Percentiles rank a stretch among this genome's conserved stretches.
Conservation (phyloP, 2,888 invertebrate species). For the Poecilus cupreus region DNA sequence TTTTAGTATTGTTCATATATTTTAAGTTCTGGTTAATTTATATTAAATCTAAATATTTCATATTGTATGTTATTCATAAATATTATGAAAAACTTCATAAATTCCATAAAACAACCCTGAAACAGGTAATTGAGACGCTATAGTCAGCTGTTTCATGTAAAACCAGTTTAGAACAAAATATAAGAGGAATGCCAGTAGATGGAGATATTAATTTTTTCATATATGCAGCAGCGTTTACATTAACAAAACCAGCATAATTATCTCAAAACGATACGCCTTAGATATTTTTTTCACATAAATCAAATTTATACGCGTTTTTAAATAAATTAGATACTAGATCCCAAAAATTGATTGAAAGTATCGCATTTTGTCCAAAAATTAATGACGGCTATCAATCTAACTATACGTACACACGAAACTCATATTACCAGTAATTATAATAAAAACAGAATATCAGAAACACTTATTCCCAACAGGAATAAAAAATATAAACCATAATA, state of each 20-base stretch:
- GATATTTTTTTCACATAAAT: too few relatives aligned
- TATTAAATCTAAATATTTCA: neutral
- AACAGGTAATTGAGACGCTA: conserved; percentile 4
- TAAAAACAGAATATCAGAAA: too few relatives aligned
- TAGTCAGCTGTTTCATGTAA: conserved; percentile 11
- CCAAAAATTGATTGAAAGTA: too few relatives aligned
- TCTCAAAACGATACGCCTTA: neutral
- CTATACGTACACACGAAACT: too few relatives aligned
- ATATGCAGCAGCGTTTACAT: neutral
- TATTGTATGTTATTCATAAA: neutral
- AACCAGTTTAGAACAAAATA: conserved; percentile 3
- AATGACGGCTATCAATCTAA: too few relatives aligned
- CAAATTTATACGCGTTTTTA: too few relatives aligned
- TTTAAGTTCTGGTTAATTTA: neutral
- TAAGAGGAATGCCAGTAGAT: neutral
- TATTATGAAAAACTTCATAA: neutral
- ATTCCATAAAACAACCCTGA: neutral
- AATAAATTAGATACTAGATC: too few relatives aligned
- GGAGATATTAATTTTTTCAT: neutral
- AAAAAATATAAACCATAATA: too few relatives aligned
- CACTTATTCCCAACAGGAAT: too few relatives aligned
- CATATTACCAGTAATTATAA: too few relatives aligned
- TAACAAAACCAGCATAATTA: neutral
- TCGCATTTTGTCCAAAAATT: too few relatives aligned
- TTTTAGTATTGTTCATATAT: neutral